phyloP scores from a whole-genome alignment of 2,888 invertebrate species.

The Lycaena phlaeas region DNA sequence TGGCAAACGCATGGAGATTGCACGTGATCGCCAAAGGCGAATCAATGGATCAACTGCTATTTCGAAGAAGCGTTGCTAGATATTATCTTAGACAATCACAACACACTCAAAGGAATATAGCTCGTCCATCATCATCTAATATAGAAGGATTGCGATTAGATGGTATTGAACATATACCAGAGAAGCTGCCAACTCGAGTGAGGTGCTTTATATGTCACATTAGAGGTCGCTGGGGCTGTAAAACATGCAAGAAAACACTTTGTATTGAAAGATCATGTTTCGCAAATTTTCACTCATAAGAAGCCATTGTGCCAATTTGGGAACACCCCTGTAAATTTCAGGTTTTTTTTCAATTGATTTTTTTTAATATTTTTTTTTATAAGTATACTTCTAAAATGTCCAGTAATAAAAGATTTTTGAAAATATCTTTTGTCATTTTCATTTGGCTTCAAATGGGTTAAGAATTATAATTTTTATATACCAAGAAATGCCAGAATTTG shows the following conservation, averaged over 20 bases:
- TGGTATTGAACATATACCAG: not conserved
- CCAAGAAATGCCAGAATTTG: too few relatives aligned
- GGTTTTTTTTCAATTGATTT: too few relatives aligned
- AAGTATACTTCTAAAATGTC: too few relatives aligned
- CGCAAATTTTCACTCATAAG: not conserved
- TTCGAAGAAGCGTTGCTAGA: not conserved
- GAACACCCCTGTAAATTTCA: too few relatives aligned
- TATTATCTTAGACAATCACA: not conserved
- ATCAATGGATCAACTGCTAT: conserved; percentile 1
- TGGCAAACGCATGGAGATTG: conserved; percentile 1
- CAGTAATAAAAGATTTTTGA: too few relatives aligned
- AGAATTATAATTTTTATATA: too few relatives aligned
- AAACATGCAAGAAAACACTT: conserved; percentile 1
- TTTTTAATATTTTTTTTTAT: too few relatives aligned
- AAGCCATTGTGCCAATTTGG: too few relatives aligned
- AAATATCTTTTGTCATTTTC: too few relatives aligned
- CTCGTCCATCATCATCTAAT: not conserved
- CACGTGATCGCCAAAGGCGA: not conserved
- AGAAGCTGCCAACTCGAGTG: not conserved
- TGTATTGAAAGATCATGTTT: not conserved
- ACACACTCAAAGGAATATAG: not conserved
- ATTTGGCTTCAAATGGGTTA: too few relatives aligned
- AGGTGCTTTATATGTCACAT: not conserved
- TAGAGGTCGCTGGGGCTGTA: not conserved
- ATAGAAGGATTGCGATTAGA: not conserved